phyloP scores from a whole-genome alignment of 2,888 invertebrate genomes.

The Drosophila dives region DNA sequence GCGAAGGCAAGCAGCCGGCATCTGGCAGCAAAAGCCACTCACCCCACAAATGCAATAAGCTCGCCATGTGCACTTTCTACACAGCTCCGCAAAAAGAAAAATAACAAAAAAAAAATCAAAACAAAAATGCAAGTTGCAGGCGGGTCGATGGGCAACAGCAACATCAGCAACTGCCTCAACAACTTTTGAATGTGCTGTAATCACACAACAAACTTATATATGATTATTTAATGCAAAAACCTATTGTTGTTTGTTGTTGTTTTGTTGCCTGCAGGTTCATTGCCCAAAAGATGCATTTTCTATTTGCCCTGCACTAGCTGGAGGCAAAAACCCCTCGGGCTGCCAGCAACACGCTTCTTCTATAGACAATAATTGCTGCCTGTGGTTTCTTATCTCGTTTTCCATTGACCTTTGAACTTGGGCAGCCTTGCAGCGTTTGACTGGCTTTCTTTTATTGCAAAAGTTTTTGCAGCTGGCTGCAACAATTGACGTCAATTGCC shows the following conservation, averaged over 20 bases:
- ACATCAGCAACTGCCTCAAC: conserved; percentile 17
- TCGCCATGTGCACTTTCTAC: conserved; percentile 48
- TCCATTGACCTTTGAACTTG: conserved; percentile 76
- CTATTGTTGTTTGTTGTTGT: conserved; percentile 40
- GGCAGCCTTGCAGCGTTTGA: conserved; percentile 39
- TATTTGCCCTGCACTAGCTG: conserved; percentile 39
- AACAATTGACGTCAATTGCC: conserved; percentile 30
- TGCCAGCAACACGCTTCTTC: conserved; percentile 49
- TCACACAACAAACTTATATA: conserved; percentile 62
- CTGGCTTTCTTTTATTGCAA: conserved; percentile 62
- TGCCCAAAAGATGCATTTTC: conserved; percentile 62
- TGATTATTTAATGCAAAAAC: conserved; percentile 74
- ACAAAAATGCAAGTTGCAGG: conserved; percentile 64
- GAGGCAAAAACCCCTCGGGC: conserved; percentile 8
- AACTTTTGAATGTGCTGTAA: conserved; percentile 46
- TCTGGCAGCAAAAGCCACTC: conserved; percentile 20
- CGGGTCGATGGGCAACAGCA: conserved; percentile 54
- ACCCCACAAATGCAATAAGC: conserved; percentile 19
- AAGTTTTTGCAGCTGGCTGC: conserved; percentile 17
- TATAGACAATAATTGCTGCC: conserved; percentile 27
- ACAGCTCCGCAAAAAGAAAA: conserved; percentile 45
- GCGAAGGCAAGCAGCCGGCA: conserved; percentile 35
- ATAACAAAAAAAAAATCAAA: conserved; percentile 41
- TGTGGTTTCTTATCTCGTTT: conserved; percentile 45
- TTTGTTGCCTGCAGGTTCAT: conserved; percentile 64